Base-by-base conservation (phyloP, 2,797 vertebrate genomes). In the Naso thynnoides region DNA sequence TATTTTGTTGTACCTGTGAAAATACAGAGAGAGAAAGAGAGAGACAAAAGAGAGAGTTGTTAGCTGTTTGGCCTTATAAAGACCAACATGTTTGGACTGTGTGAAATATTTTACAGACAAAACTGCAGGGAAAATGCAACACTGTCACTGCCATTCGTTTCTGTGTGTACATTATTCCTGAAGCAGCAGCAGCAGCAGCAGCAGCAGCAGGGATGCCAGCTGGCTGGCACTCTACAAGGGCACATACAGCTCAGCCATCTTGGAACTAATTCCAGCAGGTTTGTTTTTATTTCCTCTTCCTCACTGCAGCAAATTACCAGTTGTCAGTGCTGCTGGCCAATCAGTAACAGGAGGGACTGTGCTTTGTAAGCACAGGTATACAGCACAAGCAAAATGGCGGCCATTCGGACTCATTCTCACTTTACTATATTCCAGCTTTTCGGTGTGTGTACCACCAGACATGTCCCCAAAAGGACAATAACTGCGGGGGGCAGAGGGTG, bases 1-100 rank as follows among this genome's bases (percentile, higher is more conserved):
- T 98, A 98, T 98, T 98, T 96, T 99, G 97, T 98, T 98, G 97
- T 98, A 99, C 96, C 97, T 99, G 95, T 26, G 73, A 84, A 71
- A 82, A 92, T 93, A 79, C 33, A 76, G 80, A 84, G 55, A 7
- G 36, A 52, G 2, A 65, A 24, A n/a, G 8, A n/a, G 14, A 64
- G 21, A 44, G n/a, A 69, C 1, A 41, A 24, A n/a, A 10, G 19
- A 23, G 9, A 44, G 8, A 7, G 14, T 0, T 1, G 50, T 84
- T 73, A 83, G 60, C 45, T 18, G 11, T 73, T 61, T 16, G 5
- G 16, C 18, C 19, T 26, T 7, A 7, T 9, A 61, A 38, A 47
- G 8, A 41, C 19, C 42, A 33, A 55, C 14, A 19, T 53, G 7
- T 26, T 36, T 7, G 16, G 2, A 48, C 42, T 52, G 31, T 42